Evolutionary conservation across 2,797 vertebrate genomes (phyloP).

Genomic region (Lutjanus argentimaculatus): DNA sequence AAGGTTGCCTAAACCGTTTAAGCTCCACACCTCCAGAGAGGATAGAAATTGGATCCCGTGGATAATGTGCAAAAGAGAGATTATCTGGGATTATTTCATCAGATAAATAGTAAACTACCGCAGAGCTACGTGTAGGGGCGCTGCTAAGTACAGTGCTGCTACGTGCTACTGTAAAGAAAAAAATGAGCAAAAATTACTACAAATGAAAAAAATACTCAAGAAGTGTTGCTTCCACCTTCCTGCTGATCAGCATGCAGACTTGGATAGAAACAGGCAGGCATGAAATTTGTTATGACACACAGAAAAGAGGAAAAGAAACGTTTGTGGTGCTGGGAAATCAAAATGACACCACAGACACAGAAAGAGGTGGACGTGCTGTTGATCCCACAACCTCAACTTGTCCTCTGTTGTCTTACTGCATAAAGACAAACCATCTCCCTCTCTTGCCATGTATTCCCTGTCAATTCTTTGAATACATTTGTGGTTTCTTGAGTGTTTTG

Average conservation of each 20-base stretch:
- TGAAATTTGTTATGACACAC: conserved; percentile 26
- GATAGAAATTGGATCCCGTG: conserved; percentile 49
- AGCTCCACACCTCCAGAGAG: conserved; percentile 39
- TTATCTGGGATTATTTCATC: conserved; percentile 53
- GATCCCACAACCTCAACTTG: conserved; percentile 11
- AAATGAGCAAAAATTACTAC: too few species aligned
- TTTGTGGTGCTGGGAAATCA: conserved; percentile 44
- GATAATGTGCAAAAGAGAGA: conserved; percentile 48
- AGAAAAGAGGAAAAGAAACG: conserved; percentile 20
- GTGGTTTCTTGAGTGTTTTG: neutral
- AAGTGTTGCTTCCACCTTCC: conserved; percentile 9
- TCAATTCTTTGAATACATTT: neutral
- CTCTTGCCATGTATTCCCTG: neutral
- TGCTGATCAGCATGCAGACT: conserved; percentile 31
- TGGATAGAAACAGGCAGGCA: conserved; percentile 5
- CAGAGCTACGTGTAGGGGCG: neutral
- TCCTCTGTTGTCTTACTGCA: conserved; percentile 16
- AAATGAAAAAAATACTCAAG: neutral
- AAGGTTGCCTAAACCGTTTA: conserved; percentile 7
- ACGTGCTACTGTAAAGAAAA: neutral
- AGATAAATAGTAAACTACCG: conserved; percentile 34
- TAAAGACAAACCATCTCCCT: neutral
- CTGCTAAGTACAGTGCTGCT: neutral
- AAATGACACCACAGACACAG: conserved; percentile 19
- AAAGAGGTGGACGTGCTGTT: conserved; percentile 11